Evolutionary conservation across 2,113 vertebrate species (phyloP), one percentile per base, ranked within the genome.

Genomic region (Nothobranchius furzeri): DNA sequence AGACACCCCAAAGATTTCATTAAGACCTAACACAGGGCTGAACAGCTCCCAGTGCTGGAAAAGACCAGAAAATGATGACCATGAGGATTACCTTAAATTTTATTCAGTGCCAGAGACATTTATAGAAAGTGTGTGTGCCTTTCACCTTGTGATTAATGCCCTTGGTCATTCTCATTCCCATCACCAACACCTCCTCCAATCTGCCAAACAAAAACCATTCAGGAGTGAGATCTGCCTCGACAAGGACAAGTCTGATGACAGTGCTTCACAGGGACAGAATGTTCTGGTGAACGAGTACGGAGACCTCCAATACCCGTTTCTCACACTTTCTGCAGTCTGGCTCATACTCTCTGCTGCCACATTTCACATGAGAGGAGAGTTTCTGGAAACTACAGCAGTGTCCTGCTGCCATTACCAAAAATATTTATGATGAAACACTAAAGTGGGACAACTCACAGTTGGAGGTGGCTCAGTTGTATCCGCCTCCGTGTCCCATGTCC

Each of bases 401-500:
- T 30, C 4, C 30, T 42, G 6, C 24, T 75, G 58, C 37, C 6
- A 55, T 9, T 2, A 47, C 4, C 12, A 72, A 9, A 61, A 12
- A 37, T 9, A 15, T 37, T 53, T 36, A 36, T 56, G 1, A 25
- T 5, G 35, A 61, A 7, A 63, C 42, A 12, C 13, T 30, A 30
- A 45, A 64, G 66, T 65, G 79, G 57, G 49, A 75, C 2, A 6
- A 76, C 96, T 94, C 87, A 98, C 97, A 94, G 86, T 68, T 93
- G 92, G 68, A 92, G 90, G 0, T 61, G 70, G 57, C 75, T 75
- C 63, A 96, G 94, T 9, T 53, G 85, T 10, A 75, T 77, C 11
- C 85, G 73, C 68, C 92, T 94, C 68, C 96, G 89, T 24, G 96
- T 98, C 20, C 94, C 94, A 0, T 99, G 96, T 7, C 96, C 96